Base-by-base conservation (phyloP, 2,113 vertebrate genomes). In the Microcebus griseorufus region DNA sequence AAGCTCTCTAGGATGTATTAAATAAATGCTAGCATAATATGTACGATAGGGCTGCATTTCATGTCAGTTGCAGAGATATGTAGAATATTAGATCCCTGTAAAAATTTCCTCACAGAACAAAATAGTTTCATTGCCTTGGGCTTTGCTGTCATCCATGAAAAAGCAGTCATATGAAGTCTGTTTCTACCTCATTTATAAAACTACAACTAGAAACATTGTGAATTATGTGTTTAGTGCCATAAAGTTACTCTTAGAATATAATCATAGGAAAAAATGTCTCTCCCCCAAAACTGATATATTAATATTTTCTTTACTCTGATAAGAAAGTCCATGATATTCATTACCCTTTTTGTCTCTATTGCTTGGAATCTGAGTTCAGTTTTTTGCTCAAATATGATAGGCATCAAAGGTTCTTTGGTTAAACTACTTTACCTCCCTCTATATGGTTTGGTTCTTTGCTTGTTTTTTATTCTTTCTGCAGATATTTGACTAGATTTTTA, bases 141-240 rank as follows among this genome's bases (percentile, higher is more conserved):
- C 34, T 91, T 83, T 78, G 3, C 29, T 20, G 67, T 29, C 64
- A 53, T 37, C 34, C 64, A 27, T 55, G 32, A 34, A 87, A 48
- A 64, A 80, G 17, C 17, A 92, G 17, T 76, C 11, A 29, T 34
- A 45, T 34, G 45, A 96, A 64, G 3, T 76, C 22, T 3, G 55
- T 73, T 83, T 80, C 86, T 34, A 64, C 51, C 58, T 78, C 42
- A 76, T 78, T 89, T 79, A 67, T 58, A 80, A 95, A 94, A 86
- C 45, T 39, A n/a, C 18, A 42, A 37, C 62, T 65, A 78, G 23
- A 78, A 85, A 84, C 23, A 45, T 29, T 79, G 39, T 20, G 23
- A 20, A 73, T 27, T 55, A 65, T 78, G 60, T 16, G 29, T 39
- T 95, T 75, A 60, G 58, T 67, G 55, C 13, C 22, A 11, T 70